Base-by-base conservation (phyloP, 2,888 invertebrate species). In the Hemistola chrysoprasaria region DNA sequence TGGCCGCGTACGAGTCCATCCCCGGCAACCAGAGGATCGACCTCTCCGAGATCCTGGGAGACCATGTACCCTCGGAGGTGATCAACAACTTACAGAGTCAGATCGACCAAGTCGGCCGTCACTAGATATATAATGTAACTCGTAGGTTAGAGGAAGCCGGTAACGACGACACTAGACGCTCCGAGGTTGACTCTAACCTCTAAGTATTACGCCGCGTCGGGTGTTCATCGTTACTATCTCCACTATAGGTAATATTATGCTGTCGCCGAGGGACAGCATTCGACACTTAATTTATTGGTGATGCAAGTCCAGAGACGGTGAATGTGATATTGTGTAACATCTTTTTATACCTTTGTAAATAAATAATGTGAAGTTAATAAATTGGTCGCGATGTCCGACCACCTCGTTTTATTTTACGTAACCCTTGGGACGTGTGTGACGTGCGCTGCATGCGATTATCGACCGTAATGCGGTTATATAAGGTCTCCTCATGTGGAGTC, bases 31-130 rank as follows among this genome's bases (percentile, higher is more conserved):
- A 96, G 80, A 92, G 92, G 67, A 94, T 96, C 78, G 94, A 95
- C 79, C 90, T 96, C n/a, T 93, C 91, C 73, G 94, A 95, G 76
- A 95, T 96, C 63, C 90, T 96, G 40, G 95, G 95, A 5, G 95
- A 95, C 71, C 95, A 95, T 76, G 93, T 96, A 47, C 96, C 96
- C 5, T 92, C 93, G 28, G 96, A 96, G 85, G 96, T 96, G 23
- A 95, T 96, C 74, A 95, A 93, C 90, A 96, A 96, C 83, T 91
- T 96, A 47, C 96, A 96, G 75, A 86, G 92, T 37, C 96, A 96
- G 83, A 93, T 96, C 62, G 95, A 96, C 78, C 93, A 94, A 81
- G 93, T 96, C 62, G 96, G 96, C 58, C 91, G 90, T 59, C 91
- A 92, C 67, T 80, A 74, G 55, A 21, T 8, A 37, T 28, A 23